These are phyloP conservation scores for Bubo scandiacus DNA, from an alignment of 2,113 vertebrate species.

Conservation along the genomic window DNA sequence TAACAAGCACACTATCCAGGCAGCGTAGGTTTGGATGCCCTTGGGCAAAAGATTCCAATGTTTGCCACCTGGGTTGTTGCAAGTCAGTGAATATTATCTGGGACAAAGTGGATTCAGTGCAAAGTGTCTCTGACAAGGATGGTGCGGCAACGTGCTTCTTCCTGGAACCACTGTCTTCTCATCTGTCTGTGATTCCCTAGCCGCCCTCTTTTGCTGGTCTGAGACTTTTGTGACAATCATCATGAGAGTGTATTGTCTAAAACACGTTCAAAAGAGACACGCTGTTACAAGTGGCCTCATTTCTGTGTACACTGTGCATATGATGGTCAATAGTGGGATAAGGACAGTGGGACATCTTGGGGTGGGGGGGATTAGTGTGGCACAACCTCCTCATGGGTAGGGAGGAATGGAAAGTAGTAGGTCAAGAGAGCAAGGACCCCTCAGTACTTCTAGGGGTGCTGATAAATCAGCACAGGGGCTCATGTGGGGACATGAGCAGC, in stretches of 20 bases:
- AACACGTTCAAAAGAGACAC: neutral
- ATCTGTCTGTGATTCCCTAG: neutral
- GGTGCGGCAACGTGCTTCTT: neutral
- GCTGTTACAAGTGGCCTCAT: neutral
- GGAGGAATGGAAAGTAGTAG: neutral
- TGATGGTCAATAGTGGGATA: neutral
- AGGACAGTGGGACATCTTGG: neutral
- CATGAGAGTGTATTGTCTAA: neutral
- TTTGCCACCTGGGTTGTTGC: slow-evolving; percentile 3
- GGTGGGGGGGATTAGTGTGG: neutral
- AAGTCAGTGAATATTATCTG: neutral
- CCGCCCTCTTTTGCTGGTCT: neutral
- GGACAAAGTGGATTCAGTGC: neutral
- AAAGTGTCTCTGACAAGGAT: neutral
- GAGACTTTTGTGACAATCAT: neutral
- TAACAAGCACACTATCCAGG: neutral
- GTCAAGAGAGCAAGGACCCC: neutral
- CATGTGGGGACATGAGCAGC: neutral
- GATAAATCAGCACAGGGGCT: neutral
- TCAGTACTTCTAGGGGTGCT: neutral
- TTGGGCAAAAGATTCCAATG: neutral
- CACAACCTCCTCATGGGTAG: neutral
- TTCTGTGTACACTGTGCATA: neutral
- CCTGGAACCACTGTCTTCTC: neutral
- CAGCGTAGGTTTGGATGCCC: neutral